Base-by-base conservation (phyloP, 2,888 invertebrate species). In the Tholera decimalis region DNA sequence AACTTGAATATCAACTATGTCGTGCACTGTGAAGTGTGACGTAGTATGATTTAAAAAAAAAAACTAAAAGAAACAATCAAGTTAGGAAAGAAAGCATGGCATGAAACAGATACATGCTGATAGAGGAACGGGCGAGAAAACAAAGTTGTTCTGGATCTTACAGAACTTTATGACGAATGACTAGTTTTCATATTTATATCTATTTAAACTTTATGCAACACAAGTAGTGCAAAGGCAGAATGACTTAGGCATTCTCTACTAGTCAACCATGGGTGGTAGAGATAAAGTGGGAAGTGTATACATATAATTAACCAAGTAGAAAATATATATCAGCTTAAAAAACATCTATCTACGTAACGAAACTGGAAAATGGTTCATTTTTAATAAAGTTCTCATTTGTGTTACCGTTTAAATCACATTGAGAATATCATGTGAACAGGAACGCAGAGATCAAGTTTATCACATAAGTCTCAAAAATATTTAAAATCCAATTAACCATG, bases 401-500 rank as follows among this genome's bases (percentile, higher is more conserved):
- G 7, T 2, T 3, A 39, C 41, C 8, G 7, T 24, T 33, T 7
- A 55, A 43, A 20, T 22, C 13, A 11, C 3, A 13, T 15, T 9
- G 15, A 55, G 33, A 56, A 55, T 28, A 41, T 26, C 9, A 30
- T 15, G n/a, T 24, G 24, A 47, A 54, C 20, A 35, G 15, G 4
- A n/a, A 26, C 22, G 9, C 11, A 13, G 30, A 50, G 26, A 62
- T 47, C 0, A 43, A 35, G 56, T 54, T 37, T 57, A 57, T 56
- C 18, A 28, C 18, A 18, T 33, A 51, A 47, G 22, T 37, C 33
- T 46, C 22, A 44, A 58, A 59, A 55, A 47, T 49, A 56, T 56
- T 58, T 37, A 22, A 83, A 84, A 79, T 66, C 57, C 55, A 65
- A 63, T 67, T 66, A 61, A 71, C 68, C 51, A 50, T 55, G 63